Conservation (phyloP, 2,113 vertebrate species). For the Motacilla tschutschensis region DNA sequence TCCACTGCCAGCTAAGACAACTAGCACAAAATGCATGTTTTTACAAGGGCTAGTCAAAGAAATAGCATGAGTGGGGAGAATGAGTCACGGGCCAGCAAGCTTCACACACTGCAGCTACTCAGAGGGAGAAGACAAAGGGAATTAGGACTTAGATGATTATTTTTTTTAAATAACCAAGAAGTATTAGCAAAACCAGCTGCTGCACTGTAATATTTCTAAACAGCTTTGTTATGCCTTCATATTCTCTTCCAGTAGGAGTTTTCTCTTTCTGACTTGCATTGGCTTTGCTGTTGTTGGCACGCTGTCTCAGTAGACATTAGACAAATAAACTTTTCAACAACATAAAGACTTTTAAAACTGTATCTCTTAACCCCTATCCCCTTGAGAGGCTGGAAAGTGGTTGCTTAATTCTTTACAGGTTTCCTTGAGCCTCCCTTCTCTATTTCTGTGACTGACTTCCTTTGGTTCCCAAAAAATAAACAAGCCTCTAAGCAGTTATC, state of each 20-base stretch:
- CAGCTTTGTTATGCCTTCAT: slow-evolving; percentile 14
- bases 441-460: neutral
- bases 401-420: slow-evolving; percentile 2
- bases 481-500: neutral
- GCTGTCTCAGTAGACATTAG: neutral
- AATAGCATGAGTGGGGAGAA: slow-evolving; percentile 45
- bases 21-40: slow-evolving; percentile 38
- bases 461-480: neutral
- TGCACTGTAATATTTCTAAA: slow-evolving; percentile 38
- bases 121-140: slow-evolving; percentile 60
- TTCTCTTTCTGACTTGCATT: neutral
- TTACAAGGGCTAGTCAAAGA: slow-evolving; percentile 45
- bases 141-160: slow-evolving; percentile 11
- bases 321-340: slow-evolving; percentile 40
- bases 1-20: slow-evolving; percentile 18
- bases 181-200: slow-evolving; percentile 54
- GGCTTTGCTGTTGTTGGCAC: slow-evolving; percentile 50
- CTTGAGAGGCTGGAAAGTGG: neutral
- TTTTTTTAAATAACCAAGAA: slow-evolving; percentile 20
- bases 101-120: slow-evolving; percentile 5
- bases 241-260: slow-evolving; percentile 1
- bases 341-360: neutral
- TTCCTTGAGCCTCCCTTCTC: neutral
- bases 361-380: neutral
- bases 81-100: slow-evolving; percentile 55